Evolutionary conservation across 1,140 invertebrate genomes (phyloP).

Genomic region (Diorhabda carinulata): DNA sequence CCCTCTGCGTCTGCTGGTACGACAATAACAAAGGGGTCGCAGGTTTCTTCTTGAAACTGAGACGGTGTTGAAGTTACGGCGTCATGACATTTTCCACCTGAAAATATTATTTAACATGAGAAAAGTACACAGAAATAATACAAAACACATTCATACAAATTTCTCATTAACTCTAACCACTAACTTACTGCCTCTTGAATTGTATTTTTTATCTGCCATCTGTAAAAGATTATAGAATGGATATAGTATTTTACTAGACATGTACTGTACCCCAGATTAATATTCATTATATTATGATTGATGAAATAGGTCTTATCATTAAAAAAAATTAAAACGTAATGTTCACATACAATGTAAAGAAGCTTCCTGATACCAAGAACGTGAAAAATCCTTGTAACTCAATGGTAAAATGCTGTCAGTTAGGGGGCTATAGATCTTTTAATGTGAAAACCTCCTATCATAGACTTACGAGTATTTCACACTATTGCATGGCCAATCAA

Average conservation of each 20-base stretch:
- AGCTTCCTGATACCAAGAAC: background rate
- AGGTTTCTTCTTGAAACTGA: slow-evolving; percentile 6
- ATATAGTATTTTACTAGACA: slow-evolving; percentile 3
- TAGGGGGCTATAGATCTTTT: slow-evolving; percentile 1
- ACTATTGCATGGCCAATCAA: background rate
- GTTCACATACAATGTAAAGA: too few relatives aligned
- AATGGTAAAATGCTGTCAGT: slow-evolving; percentile 9
- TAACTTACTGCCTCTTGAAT: background rate
- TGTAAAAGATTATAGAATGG: slow-evolving; percentile 6
- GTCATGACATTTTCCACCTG: slow-evolving; percentile 1
- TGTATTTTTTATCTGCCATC: slow-evolving; percentile 10
- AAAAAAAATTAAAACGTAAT: too few relatives aligned
- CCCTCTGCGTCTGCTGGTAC: slow-evolving; percentile 10
- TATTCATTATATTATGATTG: background rate
- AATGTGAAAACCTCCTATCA: slow-evolving; percentile 4
- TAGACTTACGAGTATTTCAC: slow-evolving; percentile 7
- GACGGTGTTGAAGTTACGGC: slow-evolving; percentile 9
- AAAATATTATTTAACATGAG: slow-evolving; percentile 4
- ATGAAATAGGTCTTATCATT: too few relatives aligned
- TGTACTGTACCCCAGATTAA: slow-evolving; percentile 4
- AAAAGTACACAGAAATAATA: background rate
- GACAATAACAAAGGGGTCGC: slow-evolving; percentile 9
- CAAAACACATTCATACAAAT: slow-evolving; percentile 4
- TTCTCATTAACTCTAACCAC: background rate
- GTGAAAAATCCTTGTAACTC: slow-evolving; percentile 8